Evolutionary conservation across 2,888 invertebrate species (phyloP), one percentile per base, ranked within the genome.

Genomic region (Proisotoma minuta): DNA sequence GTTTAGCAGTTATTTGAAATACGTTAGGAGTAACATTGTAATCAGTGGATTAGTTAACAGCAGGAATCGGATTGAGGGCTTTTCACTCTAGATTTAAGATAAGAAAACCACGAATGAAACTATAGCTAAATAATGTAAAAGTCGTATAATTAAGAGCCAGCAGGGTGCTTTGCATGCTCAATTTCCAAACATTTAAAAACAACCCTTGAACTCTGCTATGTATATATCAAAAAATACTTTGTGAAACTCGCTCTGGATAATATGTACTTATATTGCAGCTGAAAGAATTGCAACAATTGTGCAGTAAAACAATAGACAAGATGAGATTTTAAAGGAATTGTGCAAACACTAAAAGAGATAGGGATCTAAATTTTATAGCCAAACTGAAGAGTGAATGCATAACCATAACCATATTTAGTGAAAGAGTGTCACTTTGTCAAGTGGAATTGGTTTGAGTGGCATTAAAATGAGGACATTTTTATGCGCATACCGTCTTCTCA

Each of bases 141-240:
- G 62, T 63, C 59, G 58, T 65, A 68, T 70, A 72, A 73, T 73
- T 73, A 73, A 72, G 65, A 62, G 61, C 53, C 73, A 65, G 66
- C 70, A 58, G 71, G 73, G 62, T 67, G 62, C 63, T 56, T 62
- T 69, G 65, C 67, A 69, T 68, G 70, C 62, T 61, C n/a, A n/a
- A n/a, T n/a, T n/a, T n/a, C n/a, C n/a, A n/a, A n/a, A n/a, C n/a
- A n/a, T n/a, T n/a, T n/a, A n/a, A n/a, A n/a, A n/a, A n/a, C n/a
- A n/a, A n/a, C n/a, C n/a, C n/a, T n/a, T n/a, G n/a, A n/a, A n/a
- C n/a, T n/a, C n/a, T n/a, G n/a, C n/a, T n/a, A n/a, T n/a, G n/a
- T n/a, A n/a, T n/a, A n/a, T n/a, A n/a, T n/a, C n/a, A n/a, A n/a
- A n/a, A n/a, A n/a, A n/a, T n/a, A n/a, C n/a, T n/a, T n/a, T n/a